Evolutionary conservation across 2,113 vertebrate species (phyloP).

Genomic region (Gavia stellata): DNA sequence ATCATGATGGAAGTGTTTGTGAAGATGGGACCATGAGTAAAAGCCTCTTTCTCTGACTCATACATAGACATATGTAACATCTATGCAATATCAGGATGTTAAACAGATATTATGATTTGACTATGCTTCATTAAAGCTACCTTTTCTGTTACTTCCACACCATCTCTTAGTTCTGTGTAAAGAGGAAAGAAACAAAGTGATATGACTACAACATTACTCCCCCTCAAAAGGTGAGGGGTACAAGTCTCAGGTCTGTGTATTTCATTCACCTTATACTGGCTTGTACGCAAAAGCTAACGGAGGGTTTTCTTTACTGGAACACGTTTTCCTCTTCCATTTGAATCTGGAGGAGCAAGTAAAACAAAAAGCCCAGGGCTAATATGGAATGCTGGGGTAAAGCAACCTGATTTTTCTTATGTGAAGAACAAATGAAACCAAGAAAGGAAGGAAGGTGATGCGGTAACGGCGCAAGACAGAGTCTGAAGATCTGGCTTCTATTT

Average conservation of each 20-base stretch:
- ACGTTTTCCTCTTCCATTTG: not conserved
- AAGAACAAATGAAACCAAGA: not conserved
- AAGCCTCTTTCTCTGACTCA: not conserved
- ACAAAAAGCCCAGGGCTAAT: not conserved
- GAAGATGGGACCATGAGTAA: not conserved
- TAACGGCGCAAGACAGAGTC: not conserved
- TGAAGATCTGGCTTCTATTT: not conserved
- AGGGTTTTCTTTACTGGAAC: not conserved
- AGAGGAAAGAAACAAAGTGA: not conserved
- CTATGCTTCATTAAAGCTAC: not conserved
- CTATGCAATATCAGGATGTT: not conserved
- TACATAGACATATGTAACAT: not conserved
- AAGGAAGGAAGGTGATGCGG: not conserved
- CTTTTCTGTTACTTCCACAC: not conserved
- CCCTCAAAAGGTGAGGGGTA: not conserved
- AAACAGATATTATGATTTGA: not conserved
- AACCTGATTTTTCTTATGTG: not conserved
- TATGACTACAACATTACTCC: not conserved
- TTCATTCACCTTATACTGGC: not conserved
- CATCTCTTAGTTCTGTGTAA: not conserved
- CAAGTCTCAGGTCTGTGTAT: not conserved
- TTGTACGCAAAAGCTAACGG: not conserved
- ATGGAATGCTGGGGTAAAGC: not conserved
- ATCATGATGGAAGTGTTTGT: not conserved
- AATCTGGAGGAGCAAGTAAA: not conserved